Evolutionary conservation across 1,140 invertebrate species (phyloP), one percentile per base, ranked within the genome.

Genomic region (Anastrepha ludens): DNA sequence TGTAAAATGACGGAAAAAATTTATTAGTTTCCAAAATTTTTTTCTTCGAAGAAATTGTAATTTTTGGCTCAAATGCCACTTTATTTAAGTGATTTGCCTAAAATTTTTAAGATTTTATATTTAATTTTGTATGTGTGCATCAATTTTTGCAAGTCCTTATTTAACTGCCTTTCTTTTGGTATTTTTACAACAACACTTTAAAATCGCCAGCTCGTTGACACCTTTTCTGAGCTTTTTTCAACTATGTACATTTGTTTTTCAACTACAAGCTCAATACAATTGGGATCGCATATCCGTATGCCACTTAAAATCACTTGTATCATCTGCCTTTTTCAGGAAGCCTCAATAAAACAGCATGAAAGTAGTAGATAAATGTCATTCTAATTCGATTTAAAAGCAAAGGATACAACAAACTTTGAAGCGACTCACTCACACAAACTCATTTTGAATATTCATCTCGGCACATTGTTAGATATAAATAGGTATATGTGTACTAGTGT

Each of bases 401-500:
- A 50, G 70, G 17, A 78, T 50, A 20, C 47, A 50, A 81, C 74
- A 81, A 81, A 81, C 74, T 81, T 81, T 81, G 29, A 55, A n/a
- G 47, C 47, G n/a, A 11, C 8, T 55, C 44, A 81, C 44, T 55
- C 47, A 7, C n/a, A 20, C n/a, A 29, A 55, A 8, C 13, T 20
- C 47, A 2, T n/a, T 6, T 29, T 29, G 29, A 29, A 29, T 29
- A 29, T 29, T 29, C 29, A 29, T 29, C 29, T 29, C 29, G 29
- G 29, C 29, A 29, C 29, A 29, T 29, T 29, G 29, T 29, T n/a
- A 44, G 41, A 74, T 47, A 74, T 62, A 62, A 62, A 62, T 29
- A 29, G 1, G 1, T 29, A 29, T 29, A 29, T 29, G 29, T 29
- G 29, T 29, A 29, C 29, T 29, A 29, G 20, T 44, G 39, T 15